Conservation (phyloP, 2,113 vertebrate species). For the Nesogale talazaci region DNA sequence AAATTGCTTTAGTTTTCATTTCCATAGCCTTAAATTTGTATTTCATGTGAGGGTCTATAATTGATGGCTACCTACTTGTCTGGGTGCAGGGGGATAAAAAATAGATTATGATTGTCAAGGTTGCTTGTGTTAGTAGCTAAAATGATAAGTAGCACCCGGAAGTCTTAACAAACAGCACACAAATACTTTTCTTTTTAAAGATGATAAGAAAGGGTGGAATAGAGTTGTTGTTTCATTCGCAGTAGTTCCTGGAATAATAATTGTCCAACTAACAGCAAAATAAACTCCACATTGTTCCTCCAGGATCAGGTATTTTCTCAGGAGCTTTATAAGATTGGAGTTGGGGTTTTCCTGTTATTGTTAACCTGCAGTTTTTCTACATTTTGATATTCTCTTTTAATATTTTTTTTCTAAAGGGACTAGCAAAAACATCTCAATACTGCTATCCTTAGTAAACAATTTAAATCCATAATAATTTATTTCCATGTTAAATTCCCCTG, state of each 20-base stretch:
- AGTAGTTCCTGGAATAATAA: conserved; percentile 73
- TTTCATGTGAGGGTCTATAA: conserved; percentile 84
- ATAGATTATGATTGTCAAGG: conserved; percentile 83
- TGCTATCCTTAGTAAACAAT: conserved; percentile 77
- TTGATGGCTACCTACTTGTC: conserved; percentile 86
- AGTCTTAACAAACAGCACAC: conserved; percentile 79
- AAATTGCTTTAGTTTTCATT: conserved; percentile 89
- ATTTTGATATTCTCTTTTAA: conserved; percentile 69
- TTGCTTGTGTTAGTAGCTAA: conserved; percentile 85
- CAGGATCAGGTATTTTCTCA: conserved; percentile 70
- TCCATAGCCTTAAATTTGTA: conserved; percentile 85
- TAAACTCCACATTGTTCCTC: conserved; percentile 52
- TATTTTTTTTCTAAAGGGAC: conserved; percentile 4
- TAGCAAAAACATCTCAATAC: conserved; percentile 3
- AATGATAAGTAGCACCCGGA: conserved; percentile 78
- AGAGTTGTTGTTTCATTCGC: conserved; percentile 64
- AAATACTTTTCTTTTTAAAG: conserved; percentile 78
- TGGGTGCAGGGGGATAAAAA: conserved; percentile 81
- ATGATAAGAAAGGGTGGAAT: conserved; percentile 72
- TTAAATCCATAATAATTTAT: conserved; percentile 83
- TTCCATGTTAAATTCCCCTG: conserved; percentile 78
- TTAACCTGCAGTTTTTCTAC: conserved; percentile 55
- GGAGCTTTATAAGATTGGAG: conserved; percentile 71
- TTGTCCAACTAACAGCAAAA: conserved; percentile 68
- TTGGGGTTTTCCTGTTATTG: not conserved